Evolutionary conservation across 2,113 vertebrate genomes (phyloP).

Genomic region (Psilopogon haemacephalus): DNA sequence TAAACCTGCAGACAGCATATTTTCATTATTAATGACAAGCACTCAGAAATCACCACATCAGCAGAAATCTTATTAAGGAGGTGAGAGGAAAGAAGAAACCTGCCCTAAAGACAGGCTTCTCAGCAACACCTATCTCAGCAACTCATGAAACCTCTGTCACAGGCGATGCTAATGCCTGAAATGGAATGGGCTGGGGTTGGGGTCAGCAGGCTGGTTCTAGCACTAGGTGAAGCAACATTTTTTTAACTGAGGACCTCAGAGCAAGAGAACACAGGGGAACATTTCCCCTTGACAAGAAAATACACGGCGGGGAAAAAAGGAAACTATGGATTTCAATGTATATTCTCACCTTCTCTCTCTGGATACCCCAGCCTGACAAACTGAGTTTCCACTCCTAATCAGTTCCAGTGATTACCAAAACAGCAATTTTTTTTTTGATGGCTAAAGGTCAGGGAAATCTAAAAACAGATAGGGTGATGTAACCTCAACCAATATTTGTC

Average conservation of each 20-base stretch:
- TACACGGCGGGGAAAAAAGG: not conserved
- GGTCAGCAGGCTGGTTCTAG: not conserved
- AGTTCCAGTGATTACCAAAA: not conserved
- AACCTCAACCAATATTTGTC: not conserved
- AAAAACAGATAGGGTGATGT: not conserved
- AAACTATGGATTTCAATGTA: not conserved
- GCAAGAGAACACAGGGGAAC: not conserved
- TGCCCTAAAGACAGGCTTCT: not conserved
- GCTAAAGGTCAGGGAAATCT: not conserved
- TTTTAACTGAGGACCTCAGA: not conserved
- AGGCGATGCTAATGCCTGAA: not conserved
- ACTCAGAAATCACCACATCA: not conserved
- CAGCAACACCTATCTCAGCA: not conserved
- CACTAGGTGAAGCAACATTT: not conserved
- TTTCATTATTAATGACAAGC: slow-evolving; percentile 15
- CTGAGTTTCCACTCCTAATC: not conserved
- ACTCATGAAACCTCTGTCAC: not conserved
- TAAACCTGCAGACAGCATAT: not conserved
- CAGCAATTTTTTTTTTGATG: not conserved
- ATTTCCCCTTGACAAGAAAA: not conserved
- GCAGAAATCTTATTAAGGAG: not conserved
- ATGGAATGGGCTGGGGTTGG: not conserved
- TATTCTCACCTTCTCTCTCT: not conserved
- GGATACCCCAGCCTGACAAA: not conserved
- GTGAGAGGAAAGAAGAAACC: slow-evolving; percentile 3